phyloP scores from a whole-genome alignment of 2,888 invertebrate genomes.

The Acleris literana region DNA sequence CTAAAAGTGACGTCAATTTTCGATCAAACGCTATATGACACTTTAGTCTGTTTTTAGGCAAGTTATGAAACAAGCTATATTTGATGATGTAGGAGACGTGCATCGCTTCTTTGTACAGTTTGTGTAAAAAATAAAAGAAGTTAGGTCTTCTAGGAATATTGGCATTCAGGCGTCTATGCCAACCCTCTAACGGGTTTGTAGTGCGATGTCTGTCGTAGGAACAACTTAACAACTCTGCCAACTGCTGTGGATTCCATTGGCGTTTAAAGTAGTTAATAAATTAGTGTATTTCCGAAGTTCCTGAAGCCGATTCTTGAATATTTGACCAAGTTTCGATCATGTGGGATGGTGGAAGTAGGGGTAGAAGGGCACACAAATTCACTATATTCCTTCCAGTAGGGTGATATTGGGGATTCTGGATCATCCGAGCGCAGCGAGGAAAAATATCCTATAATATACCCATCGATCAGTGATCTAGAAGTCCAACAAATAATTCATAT shows the following conservation, averaged over 20 bases:
- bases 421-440: too few species aligned
- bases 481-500: too few species aligned
- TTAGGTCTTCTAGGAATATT: background rate
- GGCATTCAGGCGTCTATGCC: too few species aligned
- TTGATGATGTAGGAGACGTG: background rate
- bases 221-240: background rate
- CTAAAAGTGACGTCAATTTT: too few species aligned
- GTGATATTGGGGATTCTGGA: too few species aligned
- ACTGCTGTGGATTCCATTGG: background rate
- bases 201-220: background rate
- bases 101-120: slow-evolving; percentile 1
- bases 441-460: too few species aligned
- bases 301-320: background rate
- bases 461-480: too few species aligned
- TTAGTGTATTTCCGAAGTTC: background rate
- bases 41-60: background rate
- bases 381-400: too few species aligned
- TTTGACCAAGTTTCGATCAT: too few species aligned
- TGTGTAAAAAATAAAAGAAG: background rate
- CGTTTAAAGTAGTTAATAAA: background rate
- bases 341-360: too few species aligned
- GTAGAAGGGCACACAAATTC: too few species aligned
- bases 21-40: too few species aligned
- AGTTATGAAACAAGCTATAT: background rate
- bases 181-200: background rate